Percentiles rank a stretch among this genome's conserved stretches.
phyloP scores from a whole-genome alignment of 2,888 invertebrate genomes.

The Eupithecia pulchellata region DNA sequence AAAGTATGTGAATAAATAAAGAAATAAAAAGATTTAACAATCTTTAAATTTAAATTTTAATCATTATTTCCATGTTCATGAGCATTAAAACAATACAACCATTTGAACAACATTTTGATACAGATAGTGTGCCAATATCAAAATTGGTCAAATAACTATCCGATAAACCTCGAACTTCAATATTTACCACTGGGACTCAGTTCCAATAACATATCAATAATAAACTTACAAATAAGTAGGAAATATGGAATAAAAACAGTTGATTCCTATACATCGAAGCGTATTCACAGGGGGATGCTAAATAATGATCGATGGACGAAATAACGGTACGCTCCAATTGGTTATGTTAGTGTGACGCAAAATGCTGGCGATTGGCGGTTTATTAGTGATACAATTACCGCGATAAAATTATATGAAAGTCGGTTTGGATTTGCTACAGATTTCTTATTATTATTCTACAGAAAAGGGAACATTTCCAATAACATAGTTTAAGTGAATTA shows the following conservation, averaged over 20 bases:
- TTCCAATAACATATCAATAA: conserved; percentile 10
- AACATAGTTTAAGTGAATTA: not conserved
- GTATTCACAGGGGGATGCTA: conserved; percentile 55
- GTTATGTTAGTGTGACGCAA: conserved; percentile 21
- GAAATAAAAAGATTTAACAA: too few relatives aligned
- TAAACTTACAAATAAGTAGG: conserved; percentile 2
- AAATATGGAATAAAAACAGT: conserved; percentile 45
- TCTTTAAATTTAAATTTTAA: too few relatives aligned
- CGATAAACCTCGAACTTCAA: conserved; percentile 3
- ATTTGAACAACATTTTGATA: too few relatives aligned
- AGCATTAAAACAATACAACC: too few relatives aligned
- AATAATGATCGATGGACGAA: conserved; percentile 60
- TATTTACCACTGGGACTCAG: conserved; percentile 1
- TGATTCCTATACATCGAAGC: conserved; percentile 53
- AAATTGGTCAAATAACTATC: not conserved
- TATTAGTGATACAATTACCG: not conserved
- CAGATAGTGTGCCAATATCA: not conserved
- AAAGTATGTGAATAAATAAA: too few relatives aligned
- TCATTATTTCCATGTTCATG: too few relatives aligned
- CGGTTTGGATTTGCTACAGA: not conserved
- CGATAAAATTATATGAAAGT: conserved; percentile 10
- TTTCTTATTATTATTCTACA: too few relatives aligned
- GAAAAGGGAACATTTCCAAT: not conserved
- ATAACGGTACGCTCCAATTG: conserved; percentile 46
- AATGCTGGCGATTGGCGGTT: conserved; percentile 27